Conservation (phyloP, 2,113 vertebrate genomes). For the Archocentrus centrarchus region DNA sequence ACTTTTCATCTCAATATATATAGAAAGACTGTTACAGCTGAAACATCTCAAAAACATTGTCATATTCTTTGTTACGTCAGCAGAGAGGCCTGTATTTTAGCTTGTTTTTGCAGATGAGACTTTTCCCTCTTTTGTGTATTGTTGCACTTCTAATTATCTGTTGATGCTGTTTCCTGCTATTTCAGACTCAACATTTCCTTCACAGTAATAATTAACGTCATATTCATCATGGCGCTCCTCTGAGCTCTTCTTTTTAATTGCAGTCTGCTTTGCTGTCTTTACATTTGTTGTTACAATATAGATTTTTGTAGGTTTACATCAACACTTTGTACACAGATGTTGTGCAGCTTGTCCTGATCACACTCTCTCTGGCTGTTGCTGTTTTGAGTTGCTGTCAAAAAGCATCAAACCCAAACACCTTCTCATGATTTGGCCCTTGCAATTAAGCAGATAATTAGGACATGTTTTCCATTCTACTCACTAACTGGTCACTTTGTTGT, state of each 20-base stretch:
- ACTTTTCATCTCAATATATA: neutral
- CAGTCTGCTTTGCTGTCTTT: neutral
- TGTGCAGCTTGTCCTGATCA: neutral
- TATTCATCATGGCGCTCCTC: no score
- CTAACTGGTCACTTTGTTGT: neutral
- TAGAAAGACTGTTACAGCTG: neutral
- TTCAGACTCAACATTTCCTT: neutral
- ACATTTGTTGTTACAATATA: neutral
- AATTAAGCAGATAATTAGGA: neutral
- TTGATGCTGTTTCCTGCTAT: neutral
- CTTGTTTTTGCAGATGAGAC: no score
- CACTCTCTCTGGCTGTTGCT: neutral
- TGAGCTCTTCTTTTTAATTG: neutral
- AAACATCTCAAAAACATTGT: no score
- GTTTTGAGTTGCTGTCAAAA: neutral
- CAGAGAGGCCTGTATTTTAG: neutral
- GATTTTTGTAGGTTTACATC: neutral
- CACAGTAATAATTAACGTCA: neutral
- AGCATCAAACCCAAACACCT: neutral
- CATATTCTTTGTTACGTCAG: neutral
- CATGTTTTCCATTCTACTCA: neutral
- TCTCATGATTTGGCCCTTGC: neutral
- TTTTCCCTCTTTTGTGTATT: no score
- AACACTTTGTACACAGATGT: neutral
- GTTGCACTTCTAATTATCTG: neutral